Conservation (phyloP, 2,888 invertebrate genomes). For the Gisinianus flammeolus region DNA sequence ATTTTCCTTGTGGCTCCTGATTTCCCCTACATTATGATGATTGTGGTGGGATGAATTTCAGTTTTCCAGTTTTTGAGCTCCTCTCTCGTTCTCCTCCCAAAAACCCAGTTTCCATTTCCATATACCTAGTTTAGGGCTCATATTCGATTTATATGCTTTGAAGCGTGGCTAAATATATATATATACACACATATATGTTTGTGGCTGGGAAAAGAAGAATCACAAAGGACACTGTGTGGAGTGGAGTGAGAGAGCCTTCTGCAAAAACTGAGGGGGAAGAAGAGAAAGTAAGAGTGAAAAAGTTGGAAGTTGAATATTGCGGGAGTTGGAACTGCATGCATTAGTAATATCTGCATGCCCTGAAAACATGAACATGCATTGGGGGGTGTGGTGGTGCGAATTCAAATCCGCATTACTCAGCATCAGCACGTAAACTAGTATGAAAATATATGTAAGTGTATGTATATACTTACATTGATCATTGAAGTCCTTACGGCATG, state of each 20-base stretch:
- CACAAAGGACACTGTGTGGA: neutral
- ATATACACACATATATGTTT: neutral
- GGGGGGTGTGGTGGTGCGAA: neutral
- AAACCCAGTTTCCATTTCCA: neutral
- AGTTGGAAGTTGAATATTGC: neutral
- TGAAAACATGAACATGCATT: neutral
- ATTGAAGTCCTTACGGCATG: too few relatives aligned
- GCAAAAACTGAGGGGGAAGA: neutral
- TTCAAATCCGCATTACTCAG: neutral
- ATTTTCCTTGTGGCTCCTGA: too few relatives aligned
- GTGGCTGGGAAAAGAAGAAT: neutral
- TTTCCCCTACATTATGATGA: too few relatives aligned
- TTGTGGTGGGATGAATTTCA: too few relatives aligned
- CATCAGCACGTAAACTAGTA: too few relatives aligned
- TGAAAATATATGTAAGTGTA: too few relatives aligned
- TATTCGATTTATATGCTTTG: too few relatives aligned
- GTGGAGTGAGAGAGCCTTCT: neutral
- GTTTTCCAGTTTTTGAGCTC: neutral
- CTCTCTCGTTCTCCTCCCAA: neutral
- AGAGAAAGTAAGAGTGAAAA: neutral
- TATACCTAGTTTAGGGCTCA: too few relatives aligned
- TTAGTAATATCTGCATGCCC: neutral
- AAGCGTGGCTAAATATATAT: neutral
- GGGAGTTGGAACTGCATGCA: neutral
- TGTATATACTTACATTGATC: too few relatives aligned